Evolutionary conservation across 2,888 invertebrate genomes (phyloP).

Genomic region (Physocephala rufipes): DNA sequence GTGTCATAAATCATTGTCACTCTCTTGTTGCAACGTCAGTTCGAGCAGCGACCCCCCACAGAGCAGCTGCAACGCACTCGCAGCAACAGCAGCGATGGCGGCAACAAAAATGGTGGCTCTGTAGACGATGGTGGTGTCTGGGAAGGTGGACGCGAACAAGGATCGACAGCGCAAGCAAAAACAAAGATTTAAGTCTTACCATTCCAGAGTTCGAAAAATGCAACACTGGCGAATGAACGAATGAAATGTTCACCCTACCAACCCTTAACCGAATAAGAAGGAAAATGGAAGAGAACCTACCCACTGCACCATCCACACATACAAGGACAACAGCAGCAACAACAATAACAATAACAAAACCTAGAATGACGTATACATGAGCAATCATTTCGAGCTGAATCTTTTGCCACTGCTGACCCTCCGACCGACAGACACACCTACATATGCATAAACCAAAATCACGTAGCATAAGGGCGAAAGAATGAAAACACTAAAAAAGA

Average conservation of each 20-base stretch:
- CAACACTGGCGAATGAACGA: conserved; percentile 29
- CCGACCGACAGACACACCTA: conserved; percentile 33
- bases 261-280: conserved; percentile 2
- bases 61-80: conserved; percentile 45
- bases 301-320: not conserved
- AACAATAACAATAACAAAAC: not conserved
- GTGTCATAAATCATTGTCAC: conserved; percentile 64
- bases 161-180: not conserved
- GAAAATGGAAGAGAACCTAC: not conserved
- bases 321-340: not conserved
- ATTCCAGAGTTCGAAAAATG: conserved; percentile 33
- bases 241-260: not conserved
- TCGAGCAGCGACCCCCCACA: conserved; percentile 58
- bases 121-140: too few relatives aligned
- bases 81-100: conserved; percentile 14
- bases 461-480: not conserved
- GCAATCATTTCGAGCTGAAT: conserved; percentile 39
- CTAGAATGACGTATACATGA: too few relatives aligned
- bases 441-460: conserved; percentile 45
- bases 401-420: conserved; percentile 48
- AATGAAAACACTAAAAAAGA: not conserved
- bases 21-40: conserved; percentile 61
- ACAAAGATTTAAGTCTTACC: conserved; percentile 21
- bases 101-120: conserved; percentile 20
- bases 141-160: not conserved